phyloP scores from a whole-genome alignment of 2,888 invertebrate species.

The Euplexia lucipara region DNA sequence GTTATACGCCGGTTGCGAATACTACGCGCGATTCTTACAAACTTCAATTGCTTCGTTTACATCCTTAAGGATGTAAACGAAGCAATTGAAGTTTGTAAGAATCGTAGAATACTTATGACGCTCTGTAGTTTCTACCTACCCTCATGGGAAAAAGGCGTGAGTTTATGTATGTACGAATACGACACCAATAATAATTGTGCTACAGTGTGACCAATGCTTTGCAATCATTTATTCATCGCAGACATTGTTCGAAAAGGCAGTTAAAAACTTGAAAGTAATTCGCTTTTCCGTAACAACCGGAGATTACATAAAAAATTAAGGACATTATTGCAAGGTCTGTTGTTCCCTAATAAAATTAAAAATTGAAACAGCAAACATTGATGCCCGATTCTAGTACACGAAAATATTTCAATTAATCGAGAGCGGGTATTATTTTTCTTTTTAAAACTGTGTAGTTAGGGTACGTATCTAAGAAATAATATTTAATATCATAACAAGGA shows the following conservation, averaged over 20 bases:
- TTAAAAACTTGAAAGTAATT: constrained; percentile 49
- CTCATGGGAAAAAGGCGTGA: too few relatives aligned
- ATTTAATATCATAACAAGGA: constrained; percentile 62
- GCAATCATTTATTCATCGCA: constrained; percentile 53
- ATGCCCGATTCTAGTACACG: constrained; percentile 64
- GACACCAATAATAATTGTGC: too few relatives aligned
- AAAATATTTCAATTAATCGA: constrained; percentile 68
- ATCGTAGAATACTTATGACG: too few relatives aligned
- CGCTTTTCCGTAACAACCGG: constrained; percentile 64
- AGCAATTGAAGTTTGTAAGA: too few relatives aligned
- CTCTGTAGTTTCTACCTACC: too few relatives aligned
- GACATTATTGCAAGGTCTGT: constrained; percentile 72
- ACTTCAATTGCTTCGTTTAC: too few relatives aligned
- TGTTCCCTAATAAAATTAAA: constrained; percentile 74
- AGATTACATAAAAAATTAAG: constrained; percentile 74
- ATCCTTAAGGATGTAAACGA: too few relatives aligned
- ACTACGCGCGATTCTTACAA: too few relatives aligned
- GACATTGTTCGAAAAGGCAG: constrained; percentile 34
- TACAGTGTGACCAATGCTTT: constrained; percentile 1
- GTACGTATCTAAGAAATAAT: constrained; percentile 51
- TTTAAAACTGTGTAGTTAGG: constrained; percentile 34
- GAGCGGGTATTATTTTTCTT: constrained; percentile 41
- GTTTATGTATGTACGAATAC: too few relatives aligned
- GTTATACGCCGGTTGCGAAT: too few relatives aligned
- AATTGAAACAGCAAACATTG: constrained; percentile 74